phyloP scores from a whole-genome alignment of 2,797 vertebrate species.

The Percopsis omiscomaycus region DNA sequence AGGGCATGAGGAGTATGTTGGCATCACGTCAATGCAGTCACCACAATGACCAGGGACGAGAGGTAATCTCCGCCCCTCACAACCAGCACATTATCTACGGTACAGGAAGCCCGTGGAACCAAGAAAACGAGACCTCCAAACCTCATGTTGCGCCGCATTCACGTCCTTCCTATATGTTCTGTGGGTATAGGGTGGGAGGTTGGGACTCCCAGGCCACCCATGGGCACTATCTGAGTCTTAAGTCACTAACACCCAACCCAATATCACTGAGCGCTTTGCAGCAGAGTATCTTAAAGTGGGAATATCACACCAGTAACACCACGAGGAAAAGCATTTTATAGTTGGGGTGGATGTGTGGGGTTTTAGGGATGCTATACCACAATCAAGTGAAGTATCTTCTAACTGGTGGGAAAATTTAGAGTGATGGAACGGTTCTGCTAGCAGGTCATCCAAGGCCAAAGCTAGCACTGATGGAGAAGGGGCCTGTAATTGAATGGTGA shows the following conservation, averaged over 20 bases:
- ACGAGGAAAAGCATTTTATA: too few species aligned
- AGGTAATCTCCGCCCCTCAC: slow-evolving; percentile 65
- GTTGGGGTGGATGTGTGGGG: too few species aligned
- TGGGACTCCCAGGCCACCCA: too few species aligned
- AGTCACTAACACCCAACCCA: too few species aligned
- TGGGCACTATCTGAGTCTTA: too few species aligned
- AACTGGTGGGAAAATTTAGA: slow-evolving; percentile 1
- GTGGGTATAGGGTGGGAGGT: background rate
- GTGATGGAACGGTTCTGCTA: background rate
- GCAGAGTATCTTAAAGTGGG: too few species aligned
- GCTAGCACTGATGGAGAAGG: background rate
- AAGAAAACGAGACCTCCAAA: slow-evolving; percentile 61
- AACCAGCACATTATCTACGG: slow-evolving; percentile 63
- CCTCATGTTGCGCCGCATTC: slow-evolving; percentile 53
- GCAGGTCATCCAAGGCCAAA: background rate
- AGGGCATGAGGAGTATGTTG: slow-evolving; percentile 50
- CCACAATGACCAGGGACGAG: slow-evolving; percentile 65
- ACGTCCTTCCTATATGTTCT: slow-evolving; percentile 28
- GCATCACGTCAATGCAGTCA: slow-evolving; percentile 69
- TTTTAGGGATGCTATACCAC: too few species aligned
- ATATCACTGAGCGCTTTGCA: too few species aligned
- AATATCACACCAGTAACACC: too few species aligned
- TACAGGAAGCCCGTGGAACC: slow-evolving; percentile 58
- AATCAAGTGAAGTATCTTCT: background rate
- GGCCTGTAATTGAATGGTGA: slow-evolving; percentile 34